Conservation (phyloP, 2,113 vertebrate species). For the Periophthalmus modestus region DNA sequence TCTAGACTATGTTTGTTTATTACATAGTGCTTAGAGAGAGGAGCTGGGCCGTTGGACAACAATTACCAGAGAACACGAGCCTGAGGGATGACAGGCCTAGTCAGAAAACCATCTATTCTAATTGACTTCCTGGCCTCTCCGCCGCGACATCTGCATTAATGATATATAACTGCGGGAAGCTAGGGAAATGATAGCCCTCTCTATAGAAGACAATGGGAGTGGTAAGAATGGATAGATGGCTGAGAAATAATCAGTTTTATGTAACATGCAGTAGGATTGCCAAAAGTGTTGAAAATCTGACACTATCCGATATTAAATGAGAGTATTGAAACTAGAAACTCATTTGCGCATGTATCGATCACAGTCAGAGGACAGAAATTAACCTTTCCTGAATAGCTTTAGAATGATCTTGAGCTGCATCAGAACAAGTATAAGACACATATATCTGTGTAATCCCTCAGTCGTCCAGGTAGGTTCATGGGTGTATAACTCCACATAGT, state of each 20-base stretch:
- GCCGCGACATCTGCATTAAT: slow-evolving; percentile 65
- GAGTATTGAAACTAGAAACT: too few species aligned
- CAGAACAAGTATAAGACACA: too few species aligned
- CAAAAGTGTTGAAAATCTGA: too few species aligned
- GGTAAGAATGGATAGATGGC: background rate
- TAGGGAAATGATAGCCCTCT: slow-evolving; percentile 38
- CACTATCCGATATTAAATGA: too few species aligned
- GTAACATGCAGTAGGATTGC: too few species aligned
- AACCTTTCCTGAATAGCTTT: too few species aligned
- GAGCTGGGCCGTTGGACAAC: slow-evolving; percentile 38
- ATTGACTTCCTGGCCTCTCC: slow-evolving; percentile 75
- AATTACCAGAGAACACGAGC: slow-evolving; percentile 60
- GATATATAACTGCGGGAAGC: slow-evolving; percentile 65
- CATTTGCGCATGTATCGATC: too few species aligned
- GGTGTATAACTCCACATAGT: too few species aligned
- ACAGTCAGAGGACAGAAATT: too few species aligned
- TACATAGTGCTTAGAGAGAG: slow-evolving; percentile 47
- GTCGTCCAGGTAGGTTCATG: too few species aligned
- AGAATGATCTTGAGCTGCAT: too few species aligned
- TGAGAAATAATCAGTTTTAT: background rate
- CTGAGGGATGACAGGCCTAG: slow-evolving; percentile 59
- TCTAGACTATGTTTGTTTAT: slow-evolving; percentile 68
- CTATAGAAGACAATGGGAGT: background rate
- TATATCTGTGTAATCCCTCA: too few species aligned
- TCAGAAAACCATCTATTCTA: slow-evolving; percentile 72